Evolutionary conservation across 2,797 vertebrate genomes (phyloP).

Genomic region (Darevskia mixta): DNA sequence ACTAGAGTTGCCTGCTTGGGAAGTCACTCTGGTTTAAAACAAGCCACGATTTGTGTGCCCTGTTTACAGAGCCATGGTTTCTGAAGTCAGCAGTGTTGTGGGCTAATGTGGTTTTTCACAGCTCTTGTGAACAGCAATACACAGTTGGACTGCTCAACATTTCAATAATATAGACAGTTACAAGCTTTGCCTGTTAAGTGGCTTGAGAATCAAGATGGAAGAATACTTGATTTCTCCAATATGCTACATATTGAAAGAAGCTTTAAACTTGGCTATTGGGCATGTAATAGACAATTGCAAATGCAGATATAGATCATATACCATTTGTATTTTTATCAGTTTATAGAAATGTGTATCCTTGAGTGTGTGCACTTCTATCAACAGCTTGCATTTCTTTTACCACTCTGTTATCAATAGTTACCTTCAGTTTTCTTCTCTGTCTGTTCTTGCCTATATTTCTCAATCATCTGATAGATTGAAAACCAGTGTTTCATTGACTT

Average conservation of each 20-base stretch:
- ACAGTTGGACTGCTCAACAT: neutral
- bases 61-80: neutral
- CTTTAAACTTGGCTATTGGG: neutral
- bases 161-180: neutral
- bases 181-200: neutral
- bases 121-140: neutral
- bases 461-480: slow-evolving; percentile 94
- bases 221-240: neutral
- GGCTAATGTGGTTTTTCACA: neutral
- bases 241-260: neutral
- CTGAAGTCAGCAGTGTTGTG: neutral
- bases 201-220: neutral
- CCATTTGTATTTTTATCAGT: neutral
- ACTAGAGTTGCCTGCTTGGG: neutral
- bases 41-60: neutral
- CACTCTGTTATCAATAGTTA: slow-evolving; percentile 61
- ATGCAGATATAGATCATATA: neutral
- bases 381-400: neutral
- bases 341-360: neutral
- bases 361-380: neutral
- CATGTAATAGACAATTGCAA: neutral
- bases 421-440: slow-evolving; percentile 76
- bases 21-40: neutral
- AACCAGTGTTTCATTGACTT: slow-evolving; percentile 94
- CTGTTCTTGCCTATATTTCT: slow-evolving; percentile 87